Conservation (phyloP, 2,888 invertebrate species). For the Sphinx pinastri region DNA sequence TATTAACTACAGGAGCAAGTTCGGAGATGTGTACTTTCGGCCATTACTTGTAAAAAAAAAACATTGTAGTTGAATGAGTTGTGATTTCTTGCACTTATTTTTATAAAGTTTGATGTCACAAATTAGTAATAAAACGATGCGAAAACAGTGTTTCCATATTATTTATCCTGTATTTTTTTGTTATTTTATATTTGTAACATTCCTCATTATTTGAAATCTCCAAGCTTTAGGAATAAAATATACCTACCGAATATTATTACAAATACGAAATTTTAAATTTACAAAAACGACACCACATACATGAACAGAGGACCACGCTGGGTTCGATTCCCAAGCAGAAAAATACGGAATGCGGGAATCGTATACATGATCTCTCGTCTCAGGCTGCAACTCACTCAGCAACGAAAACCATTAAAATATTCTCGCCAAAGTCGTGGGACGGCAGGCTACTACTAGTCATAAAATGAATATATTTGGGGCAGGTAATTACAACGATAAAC, state of each 20-base stretch:
- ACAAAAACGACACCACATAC: background rate
- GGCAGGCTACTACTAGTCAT: no score
- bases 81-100: conserved; percentile 22
- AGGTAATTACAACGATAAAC: no score
- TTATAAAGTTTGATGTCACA: conserved; percentile 29
- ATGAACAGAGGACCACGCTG: background rate
- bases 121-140: conserved; percentile 27
- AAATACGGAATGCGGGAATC: no score
- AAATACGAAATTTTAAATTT: no score
- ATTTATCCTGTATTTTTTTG: background rate
- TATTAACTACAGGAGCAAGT: background rate
- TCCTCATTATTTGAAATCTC: no score
- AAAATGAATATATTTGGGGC: no score
- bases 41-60: conserved; percentile 6
- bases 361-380: no score
- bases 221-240: background rate
- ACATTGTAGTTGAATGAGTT: background rate
- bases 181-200: background rate
- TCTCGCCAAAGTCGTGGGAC: no score
- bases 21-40: background rate
- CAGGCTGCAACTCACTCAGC: no score
- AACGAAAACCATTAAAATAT: no score
- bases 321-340: no score
- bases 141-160: background rate
- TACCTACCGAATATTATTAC: no score